These are phyloP conservation scores for Mimachlamys varia DNA, from an alignment of 2,888 invertebrate genomes.

Conservation along the genomic window DNA sequence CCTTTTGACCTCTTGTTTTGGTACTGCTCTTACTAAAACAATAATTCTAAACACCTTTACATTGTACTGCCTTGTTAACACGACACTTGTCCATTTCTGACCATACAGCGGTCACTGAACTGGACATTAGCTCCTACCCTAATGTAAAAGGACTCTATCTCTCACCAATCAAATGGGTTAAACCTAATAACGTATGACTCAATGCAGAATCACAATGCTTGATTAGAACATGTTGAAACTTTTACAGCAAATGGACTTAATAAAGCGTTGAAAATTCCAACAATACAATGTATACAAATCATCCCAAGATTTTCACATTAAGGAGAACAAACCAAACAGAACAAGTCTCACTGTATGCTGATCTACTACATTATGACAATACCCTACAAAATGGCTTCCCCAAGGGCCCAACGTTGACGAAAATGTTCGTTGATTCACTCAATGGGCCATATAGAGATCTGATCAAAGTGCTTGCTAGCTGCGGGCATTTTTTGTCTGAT, in stretches of 20 bases:
- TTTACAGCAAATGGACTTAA: slow-evolving; percentile 7
- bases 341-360: background rate
- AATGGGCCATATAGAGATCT: slow-evolving; percentile 29
- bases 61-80: background rate
- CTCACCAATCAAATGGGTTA: background rate
- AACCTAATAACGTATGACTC: background rate
- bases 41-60: background rate
- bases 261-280: background rate
- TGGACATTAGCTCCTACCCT: background rate
- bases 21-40: background rate
- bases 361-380: background rate
- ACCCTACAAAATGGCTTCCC: background rate
- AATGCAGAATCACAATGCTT: background rate
- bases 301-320: background rate
- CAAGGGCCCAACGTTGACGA: background rate
- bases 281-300: slow-evolving; percentile 32
- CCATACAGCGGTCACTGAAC: slow-evolving; percentile 36
- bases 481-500: background rate
- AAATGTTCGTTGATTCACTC: background rate
- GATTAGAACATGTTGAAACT: background rate
- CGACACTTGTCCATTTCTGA: background rate
- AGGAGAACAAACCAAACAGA: slow-evolving; percentile 4
- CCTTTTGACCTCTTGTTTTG: background rate
- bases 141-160: slow-evolving; percentile 28
- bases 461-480: background rate